Evolutionary conservation across 2,797 vertebrate species (phyloP).

Genomic region (Channallabes apus): DNA sequence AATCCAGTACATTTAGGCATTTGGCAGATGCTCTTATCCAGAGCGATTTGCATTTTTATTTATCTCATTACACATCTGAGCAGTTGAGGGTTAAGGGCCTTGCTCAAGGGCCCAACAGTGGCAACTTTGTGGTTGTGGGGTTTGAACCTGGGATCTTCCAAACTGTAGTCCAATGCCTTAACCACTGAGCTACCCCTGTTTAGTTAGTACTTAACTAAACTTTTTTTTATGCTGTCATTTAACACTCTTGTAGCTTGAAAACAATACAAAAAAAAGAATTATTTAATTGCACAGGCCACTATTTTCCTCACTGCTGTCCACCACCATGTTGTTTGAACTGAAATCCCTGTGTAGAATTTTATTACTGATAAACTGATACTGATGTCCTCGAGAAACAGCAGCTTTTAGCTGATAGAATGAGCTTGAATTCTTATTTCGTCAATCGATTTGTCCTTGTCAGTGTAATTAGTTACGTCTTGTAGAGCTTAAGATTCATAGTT

Average conservation of each 20-base stretch:
- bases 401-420: background rate
- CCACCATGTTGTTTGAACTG: background rate
- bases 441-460: conserved; percentile 34
- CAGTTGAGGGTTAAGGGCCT: too few relatives aligned
- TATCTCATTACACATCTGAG: too few relatives aligned
- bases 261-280: too few relatives aligned
- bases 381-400: conserved; percentile 15
- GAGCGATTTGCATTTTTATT: too few relatives aligned
- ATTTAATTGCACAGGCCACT: background rate
- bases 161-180: too few relatives aligned
- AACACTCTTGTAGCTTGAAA: background rate
- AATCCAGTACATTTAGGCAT: too few relatives aligned
- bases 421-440: background rate
- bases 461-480: conserved; percentile 17
- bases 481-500: conserved; percentile 25
- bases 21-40: too few relatives aligned
- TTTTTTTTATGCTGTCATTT: background rate
- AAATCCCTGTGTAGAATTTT: background rate
- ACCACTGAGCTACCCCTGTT: too few relatives aligned
- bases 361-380: background rate
- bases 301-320: conserved; percentile 2
- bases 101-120: too few relatives aligned
- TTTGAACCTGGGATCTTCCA: too few relatives aligned
- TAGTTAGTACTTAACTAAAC: background rate
- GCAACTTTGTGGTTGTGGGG: too few relatives aligned